Base-by-base conservation (phyloP, 2,888 invertebrate species). In the Microctonus brassicae region DNA sequence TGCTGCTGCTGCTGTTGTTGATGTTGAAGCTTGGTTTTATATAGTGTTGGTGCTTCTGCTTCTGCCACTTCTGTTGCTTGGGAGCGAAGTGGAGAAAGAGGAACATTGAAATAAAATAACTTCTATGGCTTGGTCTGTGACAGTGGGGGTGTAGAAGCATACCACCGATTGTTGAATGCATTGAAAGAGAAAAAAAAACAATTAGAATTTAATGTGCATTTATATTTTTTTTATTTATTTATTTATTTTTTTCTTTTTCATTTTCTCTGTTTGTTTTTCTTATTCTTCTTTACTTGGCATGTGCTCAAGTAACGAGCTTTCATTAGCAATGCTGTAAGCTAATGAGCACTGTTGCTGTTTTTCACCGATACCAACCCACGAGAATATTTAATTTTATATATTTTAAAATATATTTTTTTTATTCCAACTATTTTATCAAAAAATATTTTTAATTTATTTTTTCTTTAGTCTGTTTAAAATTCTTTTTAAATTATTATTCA, bases 241-340 rank as follows among this genome's bases (percentile, higher is more conserved):
- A 24, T n/a, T 53, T 53, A 22, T 22, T 24, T 20, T 53, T 20
- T 53, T 9, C 22, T 24, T 22, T 20, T 24, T 33, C n/a, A n/a
- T n/a, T 10, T 39, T 62, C 24, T 62, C 42, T 22, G 6, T 62
- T 20, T 22, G 7, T 65, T 29, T 29, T 29, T 36, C 47, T 55
- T 53, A 42, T 61, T 69, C 53, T 34, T 26, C 33, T 22, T 34
- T 22, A 53, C 42, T n/a, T 2, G 65, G 60, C 73, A 72, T 70
- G 64, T 71, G 79, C 79, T 79, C 81, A 79, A 80, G 84, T 86
- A 86, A 86, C 85, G 86, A 86, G 86, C 85, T 86, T 86, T 87
- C 86, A 86, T 86, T 87, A 86, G 85, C 85, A 83, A 86, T 82
- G 84, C 84, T 86, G 86, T 86, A 86, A 83, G 86, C 86, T 86